Base-by-base conservation (phyloP, 2,113 vertebrate genomes). In the Eclectus roratus region DNA sequence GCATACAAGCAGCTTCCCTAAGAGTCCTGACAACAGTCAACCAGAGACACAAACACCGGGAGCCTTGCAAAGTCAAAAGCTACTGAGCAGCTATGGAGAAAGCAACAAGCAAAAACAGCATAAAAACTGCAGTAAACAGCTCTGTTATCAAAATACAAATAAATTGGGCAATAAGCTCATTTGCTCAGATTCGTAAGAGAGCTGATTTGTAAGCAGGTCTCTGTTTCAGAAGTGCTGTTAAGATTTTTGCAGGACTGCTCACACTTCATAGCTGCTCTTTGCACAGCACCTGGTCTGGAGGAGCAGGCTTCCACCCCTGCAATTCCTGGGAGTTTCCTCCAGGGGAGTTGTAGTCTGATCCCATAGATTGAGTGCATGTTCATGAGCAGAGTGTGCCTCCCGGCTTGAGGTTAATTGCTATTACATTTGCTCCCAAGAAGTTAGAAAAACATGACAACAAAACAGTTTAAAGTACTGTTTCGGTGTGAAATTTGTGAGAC, bases 281-380 rank as follows among this genome's bases (percentile, higher is more conserved):
- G 66, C n/a, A 33, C 5, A 15, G 17, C 17, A 0, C 29, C 4
- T 6, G 25, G 13, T 13, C 37, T 11, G 17, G 55, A 13, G 37
- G 10, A 35, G 9, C 14, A 10, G 58, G 41, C 17, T 28, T 4
- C 24, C 55, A 17, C 10, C 55, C 21, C 56, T 35, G 21, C 56
- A 58, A 24, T 58, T n/a, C 13, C 4, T 2, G 31, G 68, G 33
- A 25, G 5, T 11, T 9, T 18, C 46, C 18, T 35, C 25, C 43
- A 1, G 10, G 3, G 4, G 13, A 53, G 47, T 0, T 25, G 28
- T 1, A 6, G 24, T 13, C 24, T 35, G 41, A 19, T 9, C 9
- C 50, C 41, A 1, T 1, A 35, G 56, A 1, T 0, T 1, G n/a
- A 8, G 25, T 10, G 63, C 10, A 19, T 1, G 9, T 0, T 27